Evolutionary conservation across 2,113 vertebrate genomes (phyloP).

Genomic region (Notarius quadriscutis): DNA sequence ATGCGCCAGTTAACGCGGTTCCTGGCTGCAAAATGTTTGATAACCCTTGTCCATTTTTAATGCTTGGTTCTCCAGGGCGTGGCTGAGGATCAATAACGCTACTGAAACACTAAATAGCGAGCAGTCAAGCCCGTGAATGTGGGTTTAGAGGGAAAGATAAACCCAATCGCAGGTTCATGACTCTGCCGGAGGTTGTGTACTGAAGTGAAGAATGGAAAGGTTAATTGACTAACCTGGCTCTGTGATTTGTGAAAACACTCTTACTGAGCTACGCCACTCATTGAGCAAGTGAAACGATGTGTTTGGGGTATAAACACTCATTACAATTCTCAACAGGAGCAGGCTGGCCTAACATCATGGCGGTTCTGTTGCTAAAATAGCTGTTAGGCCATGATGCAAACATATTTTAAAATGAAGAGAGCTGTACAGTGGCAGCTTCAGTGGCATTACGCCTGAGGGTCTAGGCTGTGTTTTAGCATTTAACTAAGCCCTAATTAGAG

Average conservation of each 20-base stretch:
- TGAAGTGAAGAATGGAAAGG: conserved; percentile 28
- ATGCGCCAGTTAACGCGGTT: neutral
- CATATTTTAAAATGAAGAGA: neutral
- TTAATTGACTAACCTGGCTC: conserved; percentile 25
- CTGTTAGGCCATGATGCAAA: conserved; percentile 15
- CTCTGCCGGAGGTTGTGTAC: conserved; percentile 11
- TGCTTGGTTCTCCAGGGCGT: neutral
- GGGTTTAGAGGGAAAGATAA: conserved; percentile 6
- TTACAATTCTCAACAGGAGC: conserved; percentile 10
- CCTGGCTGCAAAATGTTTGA: neutral
- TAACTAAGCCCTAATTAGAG: conserved; percentile 45
- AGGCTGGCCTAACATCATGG: conserved; percentile 7
- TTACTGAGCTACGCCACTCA: neutral
- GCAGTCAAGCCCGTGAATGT: neutral
- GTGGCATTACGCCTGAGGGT: neutral
- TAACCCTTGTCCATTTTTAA: too few relatives aligned
- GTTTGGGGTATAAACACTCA: conserved; percentile 5
- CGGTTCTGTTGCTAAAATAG: neutral
- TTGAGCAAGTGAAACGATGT: conserved; percentile 4
- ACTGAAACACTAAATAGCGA: neutral
- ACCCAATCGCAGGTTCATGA: conserved; percentile 12
- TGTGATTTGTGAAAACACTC: conserved; percentile 16
- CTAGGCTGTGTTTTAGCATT: conserved; percentile 29
- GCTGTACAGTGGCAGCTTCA: conserved; percentile 16
- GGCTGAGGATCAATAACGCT: neutral